Conservation (phyloP, 2,113 vertebrate species). For the Eurypyga helias region DNA sequence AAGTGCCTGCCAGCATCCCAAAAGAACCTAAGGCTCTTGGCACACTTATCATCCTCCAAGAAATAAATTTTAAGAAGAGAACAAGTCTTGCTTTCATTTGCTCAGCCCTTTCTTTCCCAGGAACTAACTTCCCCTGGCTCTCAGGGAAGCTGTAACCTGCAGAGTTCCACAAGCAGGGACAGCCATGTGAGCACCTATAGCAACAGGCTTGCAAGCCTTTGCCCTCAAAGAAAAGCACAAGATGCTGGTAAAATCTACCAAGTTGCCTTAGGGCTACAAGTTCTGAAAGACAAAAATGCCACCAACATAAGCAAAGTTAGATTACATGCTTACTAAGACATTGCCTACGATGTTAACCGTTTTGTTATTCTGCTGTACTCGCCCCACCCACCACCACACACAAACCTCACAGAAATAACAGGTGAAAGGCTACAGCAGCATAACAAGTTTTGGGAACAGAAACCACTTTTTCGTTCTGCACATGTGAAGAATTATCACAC, state of each 20-base stretch:
- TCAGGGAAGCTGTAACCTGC: fast-evolving
- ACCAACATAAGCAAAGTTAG: not conserved
- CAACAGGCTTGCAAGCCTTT: not conserved
- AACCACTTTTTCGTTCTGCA: not conserved
- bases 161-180: not conserved
- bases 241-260: not conserved
- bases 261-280: not conserved
- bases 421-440: not conserved
- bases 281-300: not conserved
- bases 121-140: not conserved
- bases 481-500: not conserved
- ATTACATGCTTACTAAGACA: not conserved
- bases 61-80: not conserved
- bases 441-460: not conserved
- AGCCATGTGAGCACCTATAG: not conserved
- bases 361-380: not conserved
- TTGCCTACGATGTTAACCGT: not conserved
- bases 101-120: not conserved
- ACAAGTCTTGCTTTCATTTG: not conserved
- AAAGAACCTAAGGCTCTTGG: not conserved
- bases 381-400: not conserved
- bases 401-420: not conserved
- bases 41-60: not conserved
- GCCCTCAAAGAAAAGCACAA: not conserved
- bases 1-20: not conserved